Evolutionary conservation across 2,888 invertebrate genomes (phyloP), one percentile per base, ranked within the genome.

Genomic region (Pinctada fucata): DNA sequence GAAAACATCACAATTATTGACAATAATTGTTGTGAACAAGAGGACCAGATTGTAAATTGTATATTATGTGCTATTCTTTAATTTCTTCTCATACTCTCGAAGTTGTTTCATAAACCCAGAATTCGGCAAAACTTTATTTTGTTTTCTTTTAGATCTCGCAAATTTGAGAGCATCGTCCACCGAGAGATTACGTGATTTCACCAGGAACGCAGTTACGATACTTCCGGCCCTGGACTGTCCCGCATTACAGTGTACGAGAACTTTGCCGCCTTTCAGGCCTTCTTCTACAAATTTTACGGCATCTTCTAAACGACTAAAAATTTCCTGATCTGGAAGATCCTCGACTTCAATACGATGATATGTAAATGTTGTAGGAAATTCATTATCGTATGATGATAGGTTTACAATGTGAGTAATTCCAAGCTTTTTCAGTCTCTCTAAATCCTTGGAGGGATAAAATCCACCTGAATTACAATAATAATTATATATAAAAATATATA

Each of bases 341-440:
- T 74, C 74, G 8, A 74, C 65, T 31, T 48, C 49, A 48, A 74
- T 74, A 3, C 74, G 65, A 6, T 63, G 66, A 13, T 74, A 74
- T 48, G 65, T 49, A 48, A 74, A 74, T 50, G 45, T 50, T 50
- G 63, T 63, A 66, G 58, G 66, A 45, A 66, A 74, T 45, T 74
- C 63, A 65, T 74, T 74, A 13, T 74, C 74, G 49, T 74, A 74
- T 31, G 74, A 74, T 6, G 74, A 74, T 48, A 74, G 50, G 45
- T 74, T 74, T 2, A 74, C 74, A 66, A 74, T 74, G 31, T 74
- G 74, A 49, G 74, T 74, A 10, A 74, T 74, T 8, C 74, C 74
- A 31, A 74, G 66, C 10, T 45, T 45, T 16, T 74, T 16, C 31
- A 74, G 47, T 49, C 74, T n/a, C 5, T 74, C 74, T 67, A 66